Base-by-base conservation (phyloP, 2,888 invertebrate species). In the Petrolisthes cinctipes region DNA sequence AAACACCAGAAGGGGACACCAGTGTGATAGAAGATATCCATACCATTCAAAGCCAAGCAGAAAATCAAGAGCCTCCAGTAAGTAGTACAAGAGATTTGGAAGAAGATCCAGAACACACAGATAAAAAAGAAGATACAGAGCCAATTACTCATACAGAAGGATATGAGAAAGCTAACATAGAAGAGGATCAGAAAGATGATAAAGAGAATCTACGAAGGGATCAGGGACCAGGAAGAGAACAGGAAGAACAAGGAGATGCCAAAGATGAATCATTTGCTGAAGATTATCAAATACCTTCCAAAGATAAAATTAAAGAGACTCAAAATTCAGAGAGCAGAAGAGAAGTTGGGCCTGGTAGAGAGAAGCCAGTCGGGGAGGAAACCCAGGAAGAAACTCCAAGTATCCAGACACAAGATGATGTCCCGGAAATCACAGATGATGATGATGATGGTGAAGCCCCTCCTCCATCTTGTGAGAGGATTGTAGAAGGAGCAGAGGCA, bases 401-500 rank as follows among this genome's bases (percentile, higher is more conserved):
- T 20, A 71, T 71, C 71, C 71, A 71, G 71, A 71, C 71, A 11
- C 71, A 71, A 71, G 20, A 71, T n/a, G 71, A 71, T 20, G 71
- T n/a, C 1, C 71, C 71, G 4, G 71, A 71, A 20, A 71, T 71
- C 20, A 11, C 71, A 6, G 71, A 71, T 6, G 71, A 71, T 6
- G 71, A 71, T 7, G 71, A 61, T 61, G 9, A 9, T 61, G 61
- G 9, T 23, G 20, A 7, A 23, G 23, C 6, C 61, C 11, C 66
- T 7, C 87, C 87, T 53, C 87, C 87, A n/a, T 83, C 88, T 9
- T 75, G 81, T 51, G 90, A 90, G 73, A 83, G 90, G 20, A 85
- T 85, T 17, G 89, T 90, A n/a, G 90, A 90, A 54, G 90, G 89
- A 53, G 90, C 89, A 54, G 90, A 90, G 75, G 87, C 89, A 23